phyloP scores from a whole-genome alignment of 1,140 invertebrate genomes.

The Magallana gigas region DNA sequence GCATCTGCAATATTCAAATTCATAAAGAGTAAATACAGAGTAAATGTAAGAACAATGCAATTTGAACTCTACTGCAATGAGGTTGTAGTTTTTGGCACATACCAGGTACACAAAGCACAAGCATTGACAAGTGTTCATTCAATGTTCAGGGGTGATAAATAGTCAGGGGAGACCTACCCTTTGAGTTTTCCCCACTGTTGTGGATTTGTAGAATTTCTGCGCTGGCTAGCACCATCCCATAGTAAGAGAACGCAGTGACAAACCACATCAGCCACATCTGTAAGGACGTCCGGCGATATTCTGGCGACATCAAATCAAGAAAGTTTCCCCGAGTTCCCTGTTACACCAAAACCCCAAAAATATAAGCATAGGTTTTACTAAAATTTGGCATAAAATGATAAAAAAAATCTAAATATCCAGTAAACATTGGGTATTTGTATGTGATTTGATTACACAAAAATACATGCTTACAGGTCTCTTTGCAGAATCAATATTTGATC shows the following conservation, averaged over 20 bases:
- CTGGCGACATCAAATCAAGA: slow-evolving; percentile 69
- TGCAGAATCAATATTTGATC: too few relatives aligned
- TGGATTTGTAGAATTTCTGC: slow-evolving; percentile 90
- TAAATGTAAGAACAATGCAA: too few relatives aligned
- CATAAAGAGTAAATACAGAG: too few relatives aligned
- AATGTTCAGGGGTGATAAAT: too few relatives aligned
- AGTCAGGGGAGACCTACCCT: slow-evolving; percentile 7
- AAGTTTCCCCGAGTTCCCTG: slow-evolving; percentile 66
- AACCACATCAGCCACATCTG: slow-evolving; percentile 85
- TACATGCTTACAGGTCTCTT: too few relatives aligned
- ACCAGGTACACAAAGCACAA: too few relatives aligned
- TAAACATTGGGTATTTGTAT: too few relatives aligned
- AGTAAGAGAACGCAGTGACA: slow-evolving; percentile 96
- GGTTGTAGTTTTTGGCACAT: too few relatives aligned
- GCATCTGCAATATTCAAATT: slow-evolving; percentile 41
- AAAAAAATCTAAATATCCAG: not conserved
- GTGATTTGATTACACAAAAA: too few relatives aligned
- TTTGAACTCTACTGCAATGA: too few relatives aligned
- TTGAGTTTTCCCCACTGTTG: slow-evolving; percentile 46
- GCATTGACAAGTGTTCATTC: too few relatives aligned
- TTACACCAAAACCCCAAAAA: not conserved
- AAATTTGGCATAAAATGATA: not conserved
- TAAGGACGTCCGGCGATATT: slow-evolving; percentile 72
- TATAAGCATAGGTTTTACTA: too few relatives aligned
- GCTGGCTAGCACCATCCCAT: slow-evolving; percentile 95